Percentiles rank a stretch among this genome's conserved stretches.
Conservation (phyloP, 2,113 vertebrate genomes). For the Spilogale gracilis region DNA sequence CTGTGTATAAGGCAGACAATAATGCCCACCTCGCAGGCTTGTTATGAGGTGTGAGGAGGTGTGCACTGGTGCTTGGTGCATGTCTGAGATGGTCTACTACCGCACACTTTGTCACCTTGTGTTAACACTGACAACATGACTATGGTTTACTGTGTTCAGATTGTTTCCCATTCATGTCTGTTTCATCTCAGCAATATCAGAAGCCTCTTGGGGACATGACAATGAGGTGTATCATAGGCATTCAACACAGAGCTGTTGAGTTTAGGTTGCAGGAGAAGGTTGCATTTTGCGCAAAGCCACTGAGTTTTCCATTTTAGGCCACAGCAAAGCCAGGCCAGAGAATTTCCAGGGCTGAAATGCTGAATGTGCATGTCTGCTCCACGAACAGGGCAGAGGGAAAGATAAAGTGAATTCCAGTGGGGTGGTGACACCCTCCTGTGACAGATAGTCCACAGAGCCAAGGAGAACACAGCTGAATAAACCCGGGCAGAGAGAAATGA, state of each 20-base stretch:
- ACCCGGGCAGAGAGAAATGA: background rate
- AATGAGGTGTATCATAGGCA: background rate
- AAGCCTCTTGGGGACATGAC: slow-evolving; percentile 28
- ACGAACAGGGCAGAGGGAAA: slow-evolving; percentile 39
- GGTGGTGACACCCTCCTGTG: slow-evolving; percentile 63
- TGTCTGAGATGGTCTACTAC: no score
- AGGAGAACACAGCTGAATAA: slow-evolving; percentile 67
- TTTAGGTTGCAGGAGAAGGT: slow-evolving; percentile 1
- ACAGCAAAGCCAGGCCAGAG: background rate
- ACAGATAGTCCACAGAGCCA: slow-evolving; percentile 56
- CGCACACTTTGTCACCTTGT: background rate
- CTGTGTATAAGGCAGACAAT: background rate
- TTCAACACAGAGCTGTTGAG: background rate
- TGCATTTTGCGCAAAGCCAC: slow-evolving; percentile 43
- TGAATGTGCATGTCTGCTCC: slow-evolving; percentile 47
- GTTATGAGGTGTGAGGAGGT: background rate
- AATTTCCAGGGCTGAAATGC: slow-evolving; percentile 54
- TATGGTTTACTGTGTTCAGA: background rate
- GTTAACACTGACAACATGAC: background rate
- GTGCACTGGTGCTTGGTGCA: fast-evolving
- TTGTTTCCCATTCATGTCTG: background rate
- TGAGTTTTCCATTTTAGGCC: slow-evolving; percentile 23
- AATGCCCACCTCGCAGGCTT: background rate
- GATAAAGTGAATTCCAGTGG: slow-evolving; percentile 61
- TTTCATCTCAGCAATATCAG: background rate